phyloP scores from a whole-genome alignment of 1,140 invertebrate genomes.

The Chlorops oryzae region DNA sequence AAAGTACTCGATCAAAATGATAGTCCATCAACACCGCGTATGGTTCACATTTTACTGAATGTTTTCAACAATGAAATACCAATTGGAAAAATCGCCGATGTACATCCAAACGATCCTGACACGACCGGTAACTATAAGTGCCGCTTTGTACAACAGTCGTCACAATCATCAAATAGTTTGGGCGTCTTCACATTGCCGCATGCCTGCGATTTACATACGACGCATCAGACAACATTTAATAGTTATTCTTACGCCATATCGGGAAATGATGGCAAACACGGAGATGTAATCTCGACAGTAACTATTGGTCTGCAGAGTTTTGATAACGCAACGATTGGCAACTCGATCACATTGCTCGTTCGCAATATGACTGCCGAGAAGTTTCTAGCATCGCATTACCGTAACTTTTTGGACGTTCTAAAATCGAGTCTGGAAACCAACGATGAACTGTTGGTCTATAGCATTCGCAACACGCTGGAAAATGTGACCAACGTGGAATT shows the following conservation, averaged over 20 bases:
- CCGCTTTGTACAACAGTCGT: constrained; percentile 59
- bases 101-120: constrained; percentile 87
- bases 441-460: constrained; percentile 64
- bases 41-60: constrained; percentile 73
- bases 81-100: constrained; percentile 77
- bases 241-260: constrained; percentile 70
- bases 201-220: constrained; percentile 72
- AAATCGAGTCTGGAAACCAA: constrained; percentile 58
- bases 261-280: constrained; percentile 83
- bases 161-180: constrained; percentile 50
- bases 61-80: constrained; percentile 68
- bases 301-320: constrained; percentile 75
- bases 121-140: constrained; percentile 82
- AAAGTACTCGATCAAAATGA: constrained; percentile 86
- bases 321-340: constrained; percentile 72
- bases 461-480: constrained; percentile 53
- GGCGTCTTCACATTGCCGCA: constrained; percentile 62
- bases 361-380: constrained; percentile 63
- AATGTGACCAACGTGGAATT: constrained; percentile 59
- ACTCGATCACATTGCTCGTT: constrained; percentile 72
- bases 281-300: constrained; percentile 76
- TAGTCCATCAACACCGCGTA: constrained; percentile 77
- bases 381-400: constrained; percentile 71
- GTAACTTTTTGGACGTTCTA: constrained; percentile 64
- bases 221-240: constrained; percentile 59